Evolutionary conservation across 1,140 invertebrate species (phyloP).

Genomic region (Neodiprion virginianus): DNA sequence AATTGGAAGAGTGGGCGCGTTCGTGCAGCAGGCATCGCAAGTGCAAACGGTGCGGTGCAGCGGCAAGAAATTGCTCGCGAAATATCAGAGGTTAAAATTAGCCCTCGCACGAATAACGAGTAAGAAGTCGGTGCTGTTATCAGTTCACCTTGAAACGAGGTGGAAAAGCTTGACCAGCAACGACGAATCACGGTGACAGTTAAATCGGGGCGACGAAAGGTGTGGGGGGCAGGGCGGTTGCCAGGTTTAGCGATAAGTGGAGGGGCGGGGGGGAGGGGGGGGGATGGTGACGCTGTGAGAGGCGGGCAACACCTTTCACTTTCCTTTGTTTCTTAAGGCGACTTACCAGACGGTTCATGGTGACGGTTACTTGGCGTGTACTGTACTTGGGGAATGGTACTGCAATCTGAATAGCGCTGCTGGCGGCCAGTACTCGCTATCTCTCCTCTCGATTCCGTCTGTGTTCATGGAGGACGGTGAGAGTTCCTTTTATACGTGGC

Average conservation of each 20-base stretch:
- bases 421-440: conserved; percentile 46
- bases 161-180: no score
- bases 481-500: conserved; percentile 9
- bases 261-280: not conserved
- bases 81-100: no score
- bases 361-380: conserved; percentile 23
- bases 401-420: conserved; percentile 37
- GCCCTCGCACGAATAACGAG: no score
- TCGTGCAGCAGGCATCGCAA: no score
- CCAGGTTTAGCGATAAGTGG: not conserved
- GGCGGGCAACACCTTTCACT: conserved; percentile 45
- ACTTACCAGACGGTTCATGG: conserved; percentile 44
- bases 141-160: no score
- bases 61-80: no score
- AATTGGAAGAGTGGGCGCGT: no score
- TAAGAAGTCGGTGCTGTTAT: not conserved
- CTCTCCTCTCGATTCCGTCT: conserved; percentile 16
- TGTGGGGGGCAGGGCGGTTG: not conserved
- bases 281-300: conserved; percentile 19
- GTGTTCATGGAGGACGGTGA: not conserved
- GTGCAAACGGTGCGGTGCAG: no score
- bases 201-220: not conserved
- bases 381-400: not conserved
- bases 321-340: conserved; percentile 54
- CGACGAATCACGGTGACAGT: not conserved